Evolutionary conservation across 2,888 invertebrate species (phyloP).

Genomic region (Cerceris rybyensis): DNA sequence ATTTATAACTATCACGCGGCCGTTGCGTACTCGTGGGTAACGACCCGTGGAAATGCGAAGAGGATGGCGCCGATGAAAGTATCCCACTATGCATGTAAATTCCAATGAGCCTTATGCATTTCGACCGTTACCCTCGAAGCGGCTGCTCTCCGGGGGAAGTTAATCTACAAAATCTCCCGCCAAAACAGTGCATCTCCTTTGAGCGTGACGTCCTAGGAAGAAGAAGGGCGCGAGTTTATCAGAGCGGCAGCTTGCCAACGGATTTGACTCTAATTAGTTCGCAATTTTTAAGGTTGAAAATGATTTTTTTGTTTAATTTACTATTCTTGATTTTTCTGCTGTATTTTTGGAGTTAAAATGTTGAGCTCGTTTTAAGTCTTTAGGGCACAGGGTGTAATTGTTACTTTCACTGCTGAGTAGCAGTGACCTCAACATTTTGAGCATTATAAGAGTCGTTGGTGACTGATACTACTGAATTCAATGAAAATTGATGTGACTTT

Average conservation of each 20-base stretch:
- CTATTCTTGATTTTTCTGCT: too few species aligned
- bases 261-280: not conserved
- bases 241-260: not conserved
- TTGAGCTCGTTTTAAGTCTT: too few species aligned
- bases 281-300: too few species aligned
- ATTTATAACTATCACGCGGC: conserved; percentile 48
- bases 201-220: conserved; percentile 34
- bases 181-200: conserved; percentile 52
- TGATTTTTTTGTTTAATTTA: too few species aligned
- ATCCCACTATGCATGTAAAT: conserved; percentile 46
- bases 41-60: conserved; percentile 55
- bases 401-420: too few species aligned
- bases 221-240: not conserved
- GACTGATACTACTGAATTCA: too few species aligned
- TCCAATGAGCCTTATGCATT: conserved; percentile 66
- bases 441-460: too few species aligned
- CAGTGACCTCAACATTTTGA: too few species aligned
- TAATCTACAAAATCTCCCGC: conserved; percentile 71
- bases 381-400: too few species aligned
- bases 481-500: too few species aligned
- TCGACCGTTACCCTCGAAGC: conserved; percentile 62
- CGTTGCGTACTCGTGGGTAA: conserved; percentile 55
- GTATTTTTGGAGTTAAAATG: too few species aligned
- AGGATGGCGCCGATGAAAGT: conserved; percentile 38
- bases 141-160: conserved; percentile 28